phyloP scores from a whole-genome alignment of 2,888 invertebrate species.

The Trissoscelio sp. region DNA sequence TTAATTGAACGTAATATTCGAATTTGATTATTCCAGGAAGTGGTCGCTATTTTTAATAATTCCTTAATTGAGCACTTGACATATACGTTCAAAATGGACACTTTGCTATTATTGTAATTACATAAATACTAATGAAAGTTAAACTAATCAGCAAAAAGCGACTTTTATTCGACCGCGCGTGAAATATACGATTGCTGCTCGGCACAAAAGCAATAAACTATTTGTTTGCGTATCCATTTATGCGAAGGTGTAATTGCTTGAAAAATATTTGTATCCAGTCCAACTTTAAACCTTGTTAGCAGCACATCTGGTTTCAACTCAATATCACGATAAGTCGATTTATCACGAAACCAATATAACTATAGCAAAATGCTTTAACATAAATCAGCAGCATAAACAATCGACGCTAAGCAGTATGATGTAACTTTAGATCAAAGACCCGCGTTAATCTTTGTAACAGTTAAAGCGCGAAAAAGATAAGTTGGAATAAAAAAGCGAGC shows the following conservation, averaged over 20 bases:
- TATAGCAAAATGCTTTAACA: not conserved
- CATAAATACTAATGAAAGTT: too few species aligned
- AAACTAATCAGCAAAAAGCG: not conserved
- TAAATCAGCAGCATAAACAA: not conserved
- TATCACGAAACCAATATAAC: not conserved
- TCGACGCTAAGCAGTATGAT: not conserved
- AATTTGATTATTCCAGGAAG: too few species aligned
- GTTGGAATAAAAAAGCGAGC: too few species aligned
- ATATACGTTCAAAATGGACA: too few species aligned
- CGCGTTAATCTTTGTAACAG: conserved; percentile 1
- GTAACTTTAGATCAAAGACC: conserved; percentile 15
- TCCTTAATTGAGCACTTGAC: too few species aligned
- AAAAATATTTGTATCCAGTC: conserved; percentile 17
- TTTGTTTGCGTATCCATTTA: conserved; percentile 11
- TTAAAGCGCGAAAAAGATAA: not conserved
- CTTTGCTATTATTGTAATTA: too few species aligned
- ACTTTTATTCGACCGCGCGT: not conserved
- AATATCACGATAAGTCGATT: conserved; percentile 16
- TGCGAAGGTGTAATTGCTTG: conserved; percentile 13
- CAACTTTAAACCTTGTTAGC: conserved; percentile 17
- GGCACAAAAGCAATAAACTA: conserved; percentile 1
- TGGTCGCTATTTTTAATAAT: too few species aligned
- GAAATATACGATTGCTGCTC: too few species aligned
- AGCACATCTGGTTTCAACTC: conserved; percentile 3
- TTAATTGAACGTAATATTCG: too few species aligned